These are phyloP conservation scores for Scyliorhinus canicula DNA, from an alignment of 2,797 vertebrate genomes.

Conservation along the genomic window DNA sequence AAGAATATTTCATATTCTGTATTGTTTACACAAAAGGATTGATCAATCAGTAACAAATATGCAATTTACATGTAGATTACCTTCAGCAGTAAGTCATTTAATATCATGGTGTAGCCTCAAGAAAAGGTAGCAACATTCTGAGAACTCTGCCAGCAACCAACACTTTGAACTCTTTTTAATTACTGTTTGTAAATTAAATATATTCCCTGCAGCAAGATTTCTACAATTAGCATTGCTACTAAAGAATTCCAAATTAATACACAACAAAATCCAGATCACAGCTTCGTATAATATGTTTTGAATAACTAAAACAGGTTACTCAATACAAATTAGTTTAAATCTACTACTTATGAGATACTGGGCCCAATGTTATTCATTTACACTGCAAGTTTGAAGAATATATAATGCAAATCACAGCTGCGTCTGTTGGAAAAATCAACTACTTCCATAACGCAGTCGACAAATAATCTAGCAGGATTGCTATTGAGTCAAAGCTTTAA, in stretches of 20 bases:
- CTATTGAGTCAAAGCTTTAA: background rate
- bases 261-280: slow-evolving; percentile 36
- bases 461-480: background rate
- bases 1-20: slow-evolving; percentile 17
- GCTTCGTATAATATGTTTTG: slow-evolving; percentile 32
- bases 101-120: slow-evolving; percentile 74
- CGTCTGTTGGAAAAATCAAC: background rate
- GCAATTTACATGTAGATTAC: slow-evolving; percentile 80
- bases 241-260: slow-evolving; percentile 35
- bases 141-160: slow-evolving; percentile 71
- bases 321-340: slow-evolving; percentile 34
- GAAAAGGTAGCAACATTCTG: slow-evolving; percentile 65
- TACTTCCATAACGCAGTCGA: background rate
- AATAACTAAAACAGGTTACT: slow-evolving; percentile 31
- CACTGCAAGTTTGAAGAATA: background rate
- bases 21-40: slow-evolving; percentile 32
- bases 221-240: slow-evolving; percentile 59
- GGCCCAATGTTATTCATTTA: background rate
- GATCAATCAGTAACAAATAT: slow-evolving; percentile 45
- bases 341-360: slow-evolving; percentile 32
- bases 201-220: slow-evolving; percentile 74
- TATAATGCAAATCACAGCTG: background rate
- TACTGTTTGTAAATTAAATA: slow-evolving; percentile 84
- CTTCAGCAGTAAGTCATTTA: slow-evolving; percentile 78
- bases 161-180: slow-evolving; percentile 80